phyloP scores from a whole-genome alignment of 2,113 vertebrate species.

The Ammodytes marinus region DNA sequence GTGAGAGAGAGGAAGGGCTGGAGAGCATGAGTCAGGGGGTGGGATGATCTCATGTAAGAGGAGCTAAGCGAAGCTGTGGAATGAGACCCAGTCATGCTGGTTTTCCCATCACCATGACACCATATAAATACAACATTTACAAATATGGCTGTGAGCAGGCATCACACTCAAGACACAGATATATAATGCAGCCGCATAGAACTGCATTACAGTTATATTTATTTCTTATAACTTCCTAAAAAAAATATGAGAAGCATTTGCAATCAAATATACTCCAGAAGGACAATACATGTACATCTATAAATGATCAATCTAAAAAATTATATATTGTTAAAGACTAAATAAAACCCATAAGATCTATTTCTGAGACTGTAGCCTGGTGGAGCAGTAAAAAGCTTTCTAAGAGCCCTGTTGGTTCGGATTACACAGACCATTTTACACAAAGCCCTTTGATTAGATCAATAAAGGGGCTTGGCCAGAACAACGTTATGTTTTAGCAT shows the following conservation, averaged over 20 bases:
- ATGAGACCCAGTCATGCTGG: conserved; percentile 72
- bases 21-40: conserved; percentile 71
- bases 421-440: conserved; percentile 38
- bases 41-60: conserved; percentile 83
- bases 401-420: conserved; percentile 20
- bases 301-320: not conserved
- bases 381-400: conserved; percentile 31
- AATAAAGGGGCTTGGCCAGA: conserved; percentile 16
- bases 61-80: conserved; percentile 68
- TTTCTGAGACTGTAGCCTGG: not conserved
- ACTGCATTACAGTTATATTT: conserved; percentile 13
- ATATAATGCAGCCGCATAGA: conserved; percentile 16
- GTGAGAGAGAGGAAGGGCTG: conserved; percentile 65
- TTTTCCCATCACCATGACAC: conserved; percentile 79
- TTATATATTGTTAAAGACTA: not conserved
- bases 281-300: not conserved
- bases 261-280: not conserved
- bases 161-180: conserved; percentile 1
- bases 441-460: conserved; percentile 38
- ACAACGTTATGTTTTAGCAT: conserved; percentile 5
- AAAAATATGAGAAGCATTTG: not conserved
- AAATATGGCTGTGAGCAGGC: conserved; percentile 38
- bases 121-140: conserved; percentile 69
- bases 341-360: not conserved
- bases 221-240: not conserved